Base-by-base conservation (phyloP, 2,113 vertebrate genomes). In the Megaleporinus macrocephalus region DNA sequence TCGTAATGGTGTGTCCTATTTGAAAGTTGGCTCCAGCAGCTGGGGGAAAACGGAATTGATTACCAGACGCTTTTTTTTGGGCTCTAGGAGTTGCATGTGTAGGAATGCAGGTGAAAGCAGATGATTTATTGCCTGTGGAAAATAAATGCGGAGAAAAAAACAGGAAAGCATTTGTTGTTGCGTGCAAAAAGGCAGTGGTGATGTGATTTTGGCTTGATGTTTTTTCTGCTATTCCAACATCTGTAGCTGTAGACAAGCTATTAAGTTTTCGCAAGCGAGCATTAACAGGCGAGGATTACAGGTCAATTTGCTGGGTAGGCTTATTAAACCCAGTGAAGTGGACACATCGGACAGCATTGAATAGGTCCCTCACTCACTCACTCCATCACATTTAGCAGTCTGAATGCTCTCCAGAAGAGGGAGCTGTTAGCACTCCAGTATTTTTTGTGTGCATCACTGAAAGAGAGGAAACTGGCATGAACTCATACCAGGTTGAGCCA, bases 121-220 rank as follows among this genome's bases (percentile, higher is more conserved):
- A 78, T 57, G 26, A 83, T 83, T 73, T 79, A 79, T 83, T 73
- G 47, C 27, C 66, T 59, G n/a, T 24, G 53, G 62, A 73, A 57
- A 68, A n/a, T 26, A 47, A 78, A 53, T 66, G 24, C 63, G 49
- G 33, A 41, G 10, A 61, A 79, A 57, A 57, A 69, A 79, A 71
- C 24, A 61, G 66, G 78, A 61, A 61, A 61, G 30, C 49, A 70
- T 77, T 83, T 78, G 57, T 72, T 71, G 76, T 78, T 62, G 74
- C 66, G 15, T 83, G 65, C 57, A 11, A 73, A 51, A 77, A 24
- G 27, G 57, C 36, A 78, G 47, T 29, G 7, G 5, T 30, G 26
- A 27, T 15, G 12, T 16, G 5, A 20, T 79, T 70, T 57, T 79
- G 9, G 22, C 49, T 65, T 5, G 10, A 70, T 41, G 2, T 36